Evolutionary conservation across 2,888 invertebrate genomes (phyloP), one percentile per base, ranked within the genome.

Genomic region (Biston stratarius): DNA sequence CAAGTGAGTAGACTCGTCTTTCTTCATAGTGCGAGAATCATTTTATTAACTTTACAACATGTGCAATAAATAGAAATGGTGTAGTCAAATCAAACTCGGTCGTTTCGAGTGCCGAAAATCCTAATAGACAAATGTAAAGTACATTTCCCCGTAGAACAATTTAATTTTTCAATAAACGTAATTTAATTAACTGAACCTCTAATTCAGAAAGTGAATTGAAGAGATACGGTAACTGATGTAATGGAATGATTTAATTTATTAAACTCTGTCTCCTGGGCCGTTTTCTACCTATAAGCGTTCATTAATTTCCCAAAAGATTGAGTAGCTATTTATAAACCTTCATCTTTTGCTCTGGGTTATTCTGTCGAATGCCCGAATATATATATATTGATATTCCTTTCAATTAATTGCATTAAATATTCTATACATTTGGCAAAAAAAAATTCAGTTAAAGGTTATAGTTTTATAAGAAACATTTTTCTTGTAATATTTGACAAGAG

Each of bases 241-340:
- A 63, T 51, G 55, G 55, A 44, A 55, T 55, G 55, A 55, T 55
- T 55, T 55, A 55, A 55, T 55, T 55, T 53, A 42, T 33, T 24
- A 33, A 55, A 48, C 60, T 61, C 51, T 51, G 55, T 65, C 65
- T 65, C 60, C 45, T 44, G 65, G 65, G 64, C 55, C 42, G 55
- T 55, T 66, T 66, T 51, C 56, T 33, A 57, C 15, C 59, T 55
- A 49, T 62, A 62, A 62, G 40, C 58, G 52, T 62, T 62, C 59
- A 67, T 67, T 67, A 67, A 67, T 67, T 67, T 67, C 61, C 59
- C 59, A 59, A 59, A 59, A 59, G 59, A 59, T 59, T 59, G 59
- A 51, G 49, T 6, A 15, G 67, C 58, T 67, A 67, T 62, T 67
- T 67, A 67, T 61, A 67, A 62, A 59, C 61, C 61, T 57, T 66